phyloP scores from a whole-genome alignment of 2,797 vertebrate genomes.

The Tiaroga cobitis region DNA sequence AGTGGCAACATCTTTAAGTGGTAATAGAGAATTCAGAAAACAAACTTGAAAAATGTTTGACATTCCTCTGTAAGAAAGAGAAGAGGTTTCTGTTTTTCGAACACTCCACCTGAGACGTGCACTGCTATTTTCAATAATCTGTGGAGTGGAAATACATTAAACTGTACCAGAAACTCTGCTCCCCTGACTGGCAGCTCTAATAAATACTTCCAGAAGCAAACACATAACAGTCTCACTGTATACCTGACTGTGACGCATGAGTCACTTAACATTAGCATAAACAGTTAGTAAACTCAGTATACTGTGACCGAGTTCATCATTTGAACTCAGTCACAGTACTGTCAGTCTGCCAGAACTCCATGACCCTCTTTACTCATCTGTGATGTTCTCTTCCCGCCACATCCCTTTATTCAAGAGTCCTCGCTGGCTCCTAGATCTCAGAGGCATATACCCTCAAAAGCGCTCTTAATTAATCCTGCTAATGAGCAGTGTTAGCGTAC shows the following conservation, averaged over 20 bases:
- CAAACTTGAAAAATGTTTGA: background rate
- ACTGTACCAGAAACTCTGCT: constrained; percentile 4
- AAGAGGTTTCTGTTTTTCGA: background rate
- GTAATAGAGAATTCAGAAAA: background rate
- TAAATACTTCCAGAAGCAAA: constrained; percentile 4
- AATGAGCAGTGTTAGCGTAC: constrained; percentile 74
- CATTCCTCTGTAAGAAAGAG: background rate
- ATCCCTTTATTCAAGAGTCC: constrained; percentile 64
- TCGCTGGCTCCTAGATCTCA: constrained; percentile 66
- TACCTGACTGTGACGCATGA: background rate
- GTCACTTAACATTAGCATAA: constrained; percentile 21
- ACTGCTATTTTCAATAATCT: constrained; percentile 3
- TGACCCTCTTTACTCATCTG: constrained; percentile 56
- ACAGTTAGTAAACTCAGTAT: no score
- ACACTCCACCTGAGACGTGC: background rate
- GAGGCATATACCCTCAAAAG: constrained; percentile 65
- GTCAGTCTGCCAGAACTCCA: background rate
- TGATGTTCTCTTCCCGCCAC: constrained; percentile 37
- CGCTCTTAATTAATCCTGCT: constrained; percentile 77
- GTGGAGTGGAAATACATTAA: background rate
- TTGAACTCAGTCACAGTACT: constrained; percentile 15
- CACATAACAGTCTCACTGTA: background rate
- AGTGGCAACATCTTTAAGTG: background rate
- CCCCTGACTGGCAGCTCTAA: constrained; percentile 20
- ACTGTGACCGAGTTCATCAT: no score